Evolutionary conservation across 1,140 invertebrate species (phyloP), one percentile per base, ranked within the genome.

Genomic region (Solen grandis): DNA sequence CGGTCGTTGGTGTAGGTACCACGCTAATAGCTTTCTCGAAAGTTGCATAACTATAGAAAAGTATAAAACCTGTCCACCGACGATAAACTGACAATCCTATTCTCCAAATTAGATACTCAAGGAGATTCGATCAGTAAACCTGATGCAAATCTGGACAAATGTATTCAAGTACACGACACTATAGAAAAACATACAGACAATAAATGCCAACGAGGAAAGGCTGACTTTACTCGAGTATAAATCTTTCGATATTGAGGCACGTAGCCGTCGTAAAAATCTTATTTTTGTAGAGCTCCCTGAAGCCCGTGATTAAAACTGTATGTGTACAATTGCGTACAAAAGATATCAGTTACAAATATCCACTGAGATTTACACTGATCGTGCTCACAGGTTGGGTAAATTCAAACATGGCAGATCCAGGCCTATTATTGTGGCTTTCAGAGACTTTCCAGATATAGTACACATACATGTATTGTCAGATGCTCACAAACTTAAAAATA

Each of bases 241-340:
- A 50, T 66, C 63, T 14, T 46, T 66, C 2, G 63, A 66, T n/a
- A 3, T 46, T 2, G 63, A 66, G 63, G 63, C 63, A 10, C 63
- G 63, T 50, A 66, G 25, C 31, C 41, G 63, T 22, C 19, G 63
- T 16, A 66, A 66, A 19, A 66, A 66, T 29, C 63, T 66, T 5
- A 66, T 66, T 46, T 66, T 66, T 25, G 38, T 25, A 5, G 38
- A 41, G 2, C 41, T 66, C 5, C 5, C 29, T 10, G 63, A 66
- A 29, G 22, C 13, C 3, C 33, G 36, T 19, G 10, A 8, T 50
- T 36, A 66, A 46, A 27, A 66, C 1, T 66, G 63, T 46, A 19
- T 22, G 38, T 29, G 19, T 19, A 38, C 13, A 66, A 66, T 66
- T 66, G 29, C 29, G 14, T 66, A 41, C 14, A 5, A 22, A 25